Conservation (phyloP, 2,797 vertebrate species). For the Poeciliopsis infans region DNA sequence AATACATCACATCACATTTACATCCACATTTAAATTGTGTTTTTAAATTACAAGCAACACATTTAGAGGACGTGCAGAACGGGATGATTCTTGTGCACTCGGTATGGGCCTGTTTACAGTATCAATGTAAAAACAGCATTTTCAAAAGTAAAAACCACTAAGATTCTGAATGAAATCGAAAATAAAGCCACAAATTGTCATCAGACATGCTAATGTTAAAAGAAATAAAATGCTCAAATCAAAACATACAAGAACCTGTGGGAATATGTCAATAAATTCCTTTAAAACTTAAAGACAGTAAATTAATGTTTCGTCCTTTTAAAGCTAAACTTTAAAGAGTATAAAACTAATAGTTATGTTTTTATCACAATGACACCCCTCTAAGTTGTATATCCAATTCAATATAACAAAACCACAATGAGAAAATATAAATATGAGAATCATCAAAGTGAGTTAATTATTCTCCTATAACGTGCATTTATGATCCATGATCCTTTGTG, state of each 20-base stretch:
- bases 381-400: background rate
- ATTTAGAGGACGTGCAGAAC: conserved; percentile 9
- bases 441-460: background rate
- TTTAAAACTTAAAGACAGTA: background rate
- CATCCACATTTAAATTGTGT: conserved; percentile 32
- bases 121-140: background rate
- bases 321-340: background rate
- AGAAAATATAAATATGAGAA: background rate
- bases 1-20: conserved; percentile 53
- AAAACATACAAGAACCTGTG: background rate
- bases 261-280: background rate
- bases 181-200: background rate
- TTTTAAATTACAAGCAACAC: conserved; percentile 10
- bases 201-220: background rate
- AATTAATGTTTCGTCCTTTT: background rate
- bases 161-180: background rate
- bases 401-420: background rate
- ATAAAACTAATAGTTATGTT: background rate
- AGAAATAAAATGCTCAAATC: background rate
- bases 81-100: background rate
- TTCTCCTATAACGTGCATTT: background rate
- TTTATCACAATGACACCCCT: background rate
- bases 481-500: background rate
- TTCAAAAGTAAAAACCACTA: background rate
- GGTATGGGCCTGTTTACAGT: background rate